A percentile compares a stretch with the other conserved stretches of the same genome.
These are phyloP conservation scores for Drosophila mojavensis DNA, from an alignment of 1,140 invertebrate genomes.

Conservation along the genomic window DNA sequence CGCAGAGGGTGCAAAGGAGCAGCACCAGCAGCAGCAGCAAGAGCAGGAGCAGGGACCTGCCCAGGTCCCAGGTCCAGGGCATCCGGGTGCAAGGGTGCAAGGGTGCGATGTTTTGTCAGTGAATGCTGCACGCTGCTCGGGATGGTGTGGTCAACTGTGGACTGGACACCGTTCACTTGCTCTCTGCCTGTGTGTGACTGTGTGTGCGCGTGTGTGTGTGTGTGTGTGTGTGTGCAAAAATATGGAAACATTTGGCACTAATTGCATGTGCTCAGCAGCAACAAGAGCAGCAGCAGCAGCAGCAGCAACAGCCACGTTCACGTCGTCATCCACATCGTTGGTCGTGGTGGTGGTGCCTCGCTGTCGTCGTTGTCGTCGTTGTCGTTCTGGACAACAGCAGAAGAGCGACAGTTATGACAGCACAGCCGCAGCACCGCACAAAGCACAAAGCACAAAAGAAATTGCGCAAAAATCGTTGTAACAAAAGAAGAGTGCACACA, in stretches of 20 bases:
- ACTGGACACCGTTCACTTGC: slow-evolving; percentile 31
- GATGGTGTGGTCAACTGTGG: slow-evolving; percentile 52
- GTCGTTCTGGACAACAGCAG: slow-evolving; percentile 39
- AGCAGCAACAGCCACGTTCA: slow-evolving; percentile 4
- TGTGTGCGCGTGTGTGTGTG: slow-evolving; percentile 17
- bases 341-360: slow-evolving; percentile 15
- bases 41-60: background rate
- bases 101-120: slow-evolving; percentile 47
- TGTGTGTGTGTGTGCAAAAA: slow-evolving; percentile 60
- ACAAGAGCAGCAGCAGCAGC: slow-evolving; percentile 36
- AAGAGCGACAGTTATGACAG: slow-evolving; percentile 80
- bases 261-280: slow-evolving; percentile 79
- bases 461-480: slow-evolving; percentile 80
- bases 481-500: slow-evolving; percentile 72
- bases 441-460: slow-evolving; percentile 74
- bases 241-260: slow-evolving; percentile 81
- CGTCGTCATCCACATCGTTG: slow-evolving; percentile 22
- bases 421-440: slow-evolving; percentile 58
- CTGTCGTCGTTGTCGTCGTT: slow-evolving; percentile 32
- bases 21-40: background rate
- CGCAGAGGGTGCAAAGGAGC: slow-evolving; percentile 4
- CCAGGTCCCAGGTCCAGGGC: slow-evolving; percentile 1
- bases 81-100: background rate
- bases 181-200: background rate
- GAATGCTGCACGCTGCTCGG: slow-evolving; percentile 45